These are phyloP conservation scores for Notarius lentiginosus DNA, from an alignment of 2,113 vertebrate genomes.

Conservation along the genomic window DNA sequence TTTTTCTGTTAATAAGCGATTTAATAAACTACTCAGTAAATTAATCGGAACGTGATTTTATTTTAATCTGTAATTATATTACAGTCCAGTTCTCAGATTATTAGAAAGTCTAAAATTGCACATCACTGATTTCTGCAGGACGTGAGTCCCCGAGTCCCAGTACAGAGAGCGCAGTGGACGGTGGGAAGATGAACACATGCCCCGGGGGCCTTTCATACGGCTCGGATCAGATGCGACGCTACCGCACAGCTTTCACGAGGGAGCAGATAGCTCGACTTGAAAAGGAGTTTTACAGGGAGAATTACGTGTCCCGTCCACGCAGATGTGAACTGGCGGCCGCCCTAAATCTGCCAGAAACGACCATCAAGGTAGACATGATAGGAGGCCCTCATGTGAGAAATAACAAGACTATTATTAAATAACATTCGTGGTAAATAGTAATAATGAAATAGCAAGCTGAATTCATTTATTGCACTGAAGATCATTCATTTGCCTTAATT, in stretches of 20 bases:
- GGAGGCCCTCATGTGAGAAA: not conserved
- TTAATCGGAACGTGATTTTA: not conserved
- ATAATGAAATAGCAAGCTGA: not conserved
- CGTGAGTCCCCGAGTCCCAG: constrained; percentile 75
- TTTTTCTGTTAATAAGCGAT: not conserved
- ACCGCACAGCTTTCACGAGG: constrained; percentile 95
- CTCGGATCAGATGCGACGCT: constrained; percentile 94
- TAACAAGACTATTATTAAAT: not conserved
- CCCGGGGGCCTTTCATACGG: constrained; percentile 83
- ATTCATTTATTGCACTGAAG: not conserved
- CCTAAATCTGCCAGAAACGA: constrained; percentile 95
- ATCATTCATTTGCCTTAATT: not conserved
- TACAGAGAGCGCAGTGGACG: constrained; percentile 67
- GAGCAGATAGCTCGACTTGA: constrained; percentile 96
- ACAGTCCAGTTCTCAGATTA: not conserved
- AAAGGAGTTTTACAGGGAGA: constrained; percentile 98
- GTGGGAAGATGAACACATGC: constrained; percentile 67
- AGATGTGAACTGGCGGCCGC: constrained; percentile 95
- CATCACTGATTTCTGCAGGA: constrained; percentile 60
- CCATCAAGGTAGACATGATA: constrained; percentile 85
- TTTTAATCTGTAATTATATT: not conserved
- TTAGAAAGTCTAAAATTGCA: not conserved
- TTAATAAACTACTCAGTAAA: not conserved
- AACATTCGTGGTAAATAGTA: not conserved
- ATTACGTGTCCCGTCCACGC: constrained; percentile 94